phyloP scores from a whole-genome alignment of 2,888 invertebrate genomes.

The Drosophila merina region DNA sequence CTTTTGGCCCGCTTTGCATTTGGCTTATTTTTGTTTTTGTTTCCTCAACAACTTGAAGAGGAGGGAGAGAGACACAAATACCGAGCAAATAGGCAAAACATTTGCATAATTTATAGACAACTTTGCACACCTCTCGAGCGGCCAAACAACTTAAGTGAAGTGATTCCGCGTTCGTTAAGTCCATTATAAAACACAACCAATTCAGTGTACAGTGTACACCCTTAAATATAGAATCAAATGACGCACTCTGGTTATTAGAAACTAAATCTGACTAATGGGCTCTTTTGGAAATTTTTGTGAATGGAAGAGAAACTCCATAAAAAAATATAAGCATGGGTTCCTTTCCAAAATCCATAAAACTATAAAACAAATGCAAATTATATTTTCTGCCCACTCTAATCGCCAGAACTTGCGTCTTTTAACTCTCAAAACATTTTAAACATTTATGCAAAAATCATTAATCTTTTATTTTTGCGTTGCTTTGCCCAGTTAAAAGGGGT shows the following conservation, averaged over 20 bases:
- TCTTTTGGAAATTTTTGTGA: conserved; percentile 15
- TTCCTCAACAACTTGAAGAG: conserved; percentile 32
- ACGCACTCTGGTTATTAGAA: conserved; percentile 10
- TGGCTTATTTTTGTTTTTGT: conserved; percentile 20
- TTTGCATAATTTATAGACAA: conserved; percentile 64
- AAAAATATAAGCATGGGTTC: conserved; percentile 11
- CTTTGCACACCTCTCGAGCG: conserved; percentile 36
- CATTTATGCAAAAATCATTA: conserved; percentile 54
- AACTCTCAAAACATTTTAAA: conserved; percentile 57
- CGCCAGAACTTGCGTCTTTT: conserved; percentile 37
- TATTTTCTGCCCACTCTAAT: conserved; percentile 20
- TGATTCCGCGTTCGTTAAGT: conserved; percentile 45
- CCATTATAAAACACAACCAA: conserved; percentile 13
- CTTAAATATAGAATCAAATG: conserved; percentile 17
- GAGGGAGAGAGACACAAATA: neutral
- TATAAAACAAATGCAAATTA: conserved; percentile 28
- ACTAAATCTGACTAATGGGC: conserved; percentile 16
- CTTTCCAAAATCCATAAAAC: conserved; percentile 31
- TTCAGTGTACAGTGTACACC: neutral
- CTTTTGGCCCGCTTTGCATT: conserved; percentile 53
- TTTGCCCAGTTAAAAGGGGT: conserved; percentile 58
- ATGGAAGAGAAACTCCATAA: conserved; percentile 22
- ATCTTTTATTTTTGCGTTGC: conserved; percentile 54
- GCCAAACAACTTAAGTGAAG: conserved; percentile 26
- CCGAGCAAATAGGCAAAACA: conserved; percentile 27